Evolutionary conservation across 2,113 vertebrate genomes (phyloP).

Genomic region (Protomyctophum bolini): DNA sequence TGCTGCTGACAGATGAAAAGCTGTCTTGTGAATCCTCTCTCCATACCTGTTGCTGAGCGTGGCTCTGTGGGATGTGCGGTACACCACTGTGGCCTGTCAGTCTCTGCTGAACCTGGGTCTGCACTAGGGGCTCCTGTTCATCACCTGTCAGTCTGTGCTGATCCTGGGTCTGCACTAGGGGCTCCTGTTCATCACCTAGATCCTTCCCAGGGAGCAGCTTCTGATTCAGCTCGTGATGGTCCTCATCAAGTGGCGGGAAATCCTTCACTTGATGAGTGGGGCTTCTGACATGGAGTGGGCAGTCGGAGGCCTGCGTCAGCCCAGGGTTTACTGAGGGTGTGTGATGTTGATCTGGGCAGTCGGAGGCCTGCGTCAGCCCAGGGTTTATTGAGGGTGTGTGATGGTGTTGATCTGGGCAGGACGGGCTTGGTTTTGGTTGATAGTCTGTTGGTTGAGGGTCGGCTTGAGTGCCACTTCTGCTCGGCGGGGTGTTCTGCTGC

Average conservation of each 20-base stretch:
- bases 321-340: neutral
- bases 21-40: neutral
- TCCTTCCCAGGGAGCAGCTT: neutral
- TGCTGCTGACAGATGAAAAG: too few relatives aligned
- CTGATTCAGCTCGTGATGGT: neutral
- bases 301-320: neutral
- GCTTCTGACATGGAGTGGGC: neutral
- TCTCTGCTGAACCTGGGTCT: neutral
- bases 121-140: neutral
- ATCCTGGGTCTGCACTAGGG: constrained; percentile 22
- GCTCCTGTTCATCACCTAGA: constrained; percentile 1
- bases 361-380: constrained; percentile 1
- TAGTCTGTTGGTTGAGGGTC: constrained; percentile 18
- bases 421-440: constrained; percentile 21
- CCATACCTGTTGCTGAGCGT: constrained; percentile 48
- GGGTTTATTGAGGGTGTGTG: neutral
- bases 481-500: constrained; percentile 41
- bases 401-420: constrained; percentile 23
- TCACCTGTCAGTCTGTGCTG: neutral
- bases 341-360: constrained; percentile 17
- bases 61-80: constrained; percentile 17
- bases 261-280: constrained; percentile 1
- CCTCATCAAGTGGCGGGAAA: neutral
- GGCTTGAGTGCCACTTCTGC: constrained; percentile 19
- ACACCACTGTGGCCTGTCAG: constrained; percentile 22